Evolutionary conservation across 2,113 vertebrate genomes (phyloP), one percentile per base, ranked within the genome.

Genomic region (Accipiter virgatus): DNA sequence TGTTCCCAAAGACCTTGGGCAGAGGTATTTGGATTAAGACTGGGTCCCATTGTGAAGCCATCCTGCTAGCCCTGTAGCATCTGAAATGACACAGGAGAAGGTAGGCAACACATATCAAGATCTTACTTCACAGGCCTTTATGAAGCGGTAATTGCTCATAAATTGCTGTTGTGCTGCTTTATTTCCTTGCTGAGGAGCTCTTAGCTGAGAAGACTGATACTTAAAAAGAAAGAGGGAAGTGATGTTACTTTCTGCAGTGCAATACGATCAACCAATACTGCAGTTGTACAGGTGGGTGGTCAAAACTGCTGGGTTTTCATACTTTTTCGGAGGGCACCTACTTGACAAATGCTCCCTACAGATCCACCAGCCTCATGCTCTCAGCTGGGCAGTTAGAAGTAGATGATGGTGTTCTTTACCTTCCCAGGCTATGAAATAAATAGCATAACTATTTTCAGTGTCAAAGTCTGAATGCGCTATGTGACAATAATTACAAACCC

Each of bases 141-240:
- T 47, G 67, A 94, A 58, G 10, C 83, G 36, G 20, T 27, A 82
- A 90, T 66, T 88, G 42, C n/a, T 92, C 25, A 45, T 48, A 85
- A 95, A 93, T 66, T 93, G 70, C 26, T 88, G n/a, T 47, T 66
- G 5, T 38, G 31, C 43, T 90, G 56, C 73, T 96, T 83, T 68
- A 52, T 87, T 93, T 75, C 38, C 66, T 90, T 77, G 40, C 56
- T 55, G 53, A 88, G 52, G 61, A 74, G 40, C 45, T 93, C 63
- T 71, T 72, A 55, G 43, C 29, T 71, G 63, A 55, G 56, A 87
- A 74, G 29, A 17, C 45, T 61, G 48, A 50, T 83, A n/a, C 19
- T 85, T 75, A 21, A 22, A 65, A 88, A 78, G 53, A 56, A 74
- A 75, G 7, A 12, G 9, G 83, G 26, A 17, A 72, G 19, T 36